phyloP scores from a whole-genome alignment of 2,113 vertebrate genomes.

The Ochotona curzoniae region DNA sequence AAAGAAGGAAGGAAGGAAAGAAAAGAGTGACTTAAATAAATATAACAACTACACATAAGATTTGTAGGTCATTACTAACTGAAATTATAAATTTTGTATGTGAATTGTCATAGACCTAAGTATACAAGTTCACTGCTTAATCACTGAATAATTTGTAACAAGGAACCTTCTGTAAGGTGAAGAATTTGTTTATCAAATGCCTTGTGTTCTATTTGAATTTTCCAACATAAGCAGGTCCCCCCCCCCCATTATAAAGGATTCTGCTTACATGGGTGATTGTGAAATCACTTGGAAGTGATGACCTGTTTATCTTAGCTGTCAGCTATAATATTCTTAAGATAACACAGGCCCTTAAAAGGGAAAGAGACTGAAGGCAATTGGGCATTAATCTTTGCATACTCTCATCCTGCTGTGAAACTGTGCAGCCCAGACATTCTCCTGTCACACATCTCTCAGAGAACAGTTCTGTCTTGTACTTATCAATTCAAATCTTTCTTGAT shows the following conservation, averaged over 20 bases:
- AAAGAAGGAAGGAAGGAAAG: too few relatives aligned
- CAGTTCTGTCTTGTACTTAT: slow-evolving; percentile 11
- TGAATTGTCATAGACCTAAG: not conserved
- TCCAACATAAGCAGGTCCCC: slow-evolving; percentile 53
- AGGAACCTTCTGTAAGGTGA: not conserved
- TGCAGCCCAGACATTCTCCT: not conserved
- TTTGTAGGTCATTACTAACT: slow-evolving; percentile 19
- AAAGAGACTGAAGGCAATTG: slow-evolving; percentile 57
- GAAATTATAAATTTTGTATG: slow-evolving; percentile 30
- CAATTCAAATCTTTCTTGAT: slow-evolving; percentile 33
- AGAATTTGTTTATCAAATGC: not conserved
- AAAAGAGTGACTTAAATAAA: slow-evolving; percentile 41
- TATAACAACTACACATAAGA: not conserved
- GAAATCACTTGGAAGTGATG: slow-evolving; percentile 69
- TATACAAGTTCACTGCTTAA: slow-evolving; percentile 1
- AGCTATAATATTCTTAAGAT: slow-evolving; percentile 58
- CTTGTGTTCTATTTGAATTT: not conserved
- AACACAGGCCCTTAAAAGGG: slow-evolving; percentile 67
- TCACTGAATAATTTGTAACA: not conserved
- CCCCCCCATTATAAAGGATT: slow-evolving; percentile 51
- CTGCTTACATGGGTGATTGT: slow-evolving; percentile 64
- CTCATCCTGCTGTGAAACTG: not conserved
- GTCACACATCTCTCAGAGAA: not conserved
- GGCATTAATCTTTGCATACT: slow-evolving; percentile 42
- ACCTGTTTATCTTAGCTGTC: slow-evolving; percentile 69